These are phyloP conservation scores for Thymelicus acteon DNA, from an alignment of 2,888 invertebrate genomes.

Conservation along the genomic window DNA sequence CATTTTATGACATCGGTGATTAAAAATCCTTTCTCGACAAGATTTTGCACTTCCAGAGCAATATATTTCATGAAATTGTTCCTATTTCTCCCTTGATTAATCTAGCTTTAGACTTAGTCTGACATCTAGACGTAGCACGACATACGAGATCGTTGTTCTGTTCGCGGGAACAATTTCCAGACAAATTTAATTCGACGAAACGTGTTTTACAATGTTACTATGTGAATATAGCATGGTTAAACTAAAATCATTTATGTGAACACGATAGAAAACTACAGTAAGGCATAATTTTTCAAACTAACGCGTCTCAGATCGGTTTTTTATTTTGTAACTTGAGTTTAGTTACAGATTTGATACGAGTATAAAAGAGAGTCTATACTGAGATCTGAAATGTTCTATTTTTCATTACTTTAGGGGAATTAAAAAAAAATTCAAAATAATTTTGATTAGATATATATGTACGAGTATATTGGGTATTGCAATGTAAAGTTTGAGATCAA, in stretches of 20 bases:
- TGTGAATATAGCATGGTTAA: not conserved
- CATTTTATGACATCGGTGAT: not conserved
- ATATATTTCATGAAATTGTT: conserved; percentile 4
- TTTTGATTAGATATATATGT: no score
- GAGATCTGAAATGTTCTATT: no score
- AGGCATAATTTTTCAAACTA: no score
- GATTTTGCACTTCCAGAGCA: not conserved
- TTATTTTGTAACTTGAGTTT: no score
- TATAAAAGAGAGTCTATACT: no score
- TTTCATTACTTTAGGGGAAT: no score
- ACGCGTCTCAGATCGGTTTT: no score
- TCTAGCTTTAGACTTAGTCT: conserved; percentile 8
- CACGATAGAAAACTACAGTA: no score
- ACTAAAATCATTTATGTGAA: not conserved
- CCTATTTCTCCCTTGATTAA: conserved; percentile 19
- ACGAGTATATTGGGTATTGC: no score
- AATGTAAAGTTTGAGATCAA: no score
- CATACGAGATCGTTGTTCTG: conserved; percentile 16
- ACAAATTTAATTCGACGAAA: conserved; percentile 3
- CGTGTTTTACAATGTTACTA: not conserved
- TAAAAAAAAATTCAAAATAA: no score
- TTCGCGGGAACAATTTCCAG: conserved; percentile 8
- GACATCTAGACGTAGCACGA: conserved; percentile 16
- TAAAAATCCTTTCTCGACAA: not conserved
- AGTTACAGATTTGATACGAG: no score